phyloP scores from a whole-genome alignment of 2,888 invertebrate species.

The Neoaliturus tenellus region DNA sequence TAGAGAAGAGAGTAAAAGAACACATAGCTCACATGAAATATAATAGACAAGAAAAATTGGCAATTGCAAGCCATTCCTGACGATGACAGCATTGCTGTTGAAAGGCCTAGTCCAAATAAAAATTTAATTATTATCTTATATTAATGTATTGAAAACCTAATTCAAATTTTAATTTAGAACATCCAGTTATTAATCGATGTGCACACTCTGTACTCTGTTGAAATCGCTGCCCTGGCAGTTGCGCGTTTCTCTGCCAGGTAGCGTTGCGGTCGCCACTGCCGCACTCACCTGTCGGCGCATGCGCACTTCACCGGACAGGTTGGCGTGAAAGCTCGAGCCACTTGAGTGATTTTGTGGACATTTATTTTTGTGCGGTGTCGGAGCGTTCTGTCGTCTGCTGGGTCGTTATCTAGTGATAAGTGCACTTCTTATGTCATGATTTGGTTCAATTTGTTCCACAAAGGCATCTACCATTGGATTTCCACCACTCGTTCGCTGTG shows the following conservation, averaged over 20 bases:
- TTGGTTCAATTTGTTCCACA: background rate
- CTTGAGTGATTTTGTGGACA: slow-evolving; percentile 6
- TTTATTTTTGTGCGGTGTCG: slow-evolving; percentile 32
- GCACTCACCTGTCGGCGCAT: slow-evolving; percentile 39
- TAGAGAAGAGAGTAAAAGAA: too few species aligned
- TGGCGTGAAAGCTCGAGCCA: slow-evolving; percentile 27
- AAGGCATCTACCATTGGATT: background rate
- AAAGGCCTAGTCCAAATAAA: too few species aligned
- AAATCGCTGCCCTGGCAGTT: background rate
- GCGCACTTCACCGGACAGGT: slow-evolving; percentile 2
- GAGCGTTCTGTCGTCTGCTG: slow-evolving; percentile 21
- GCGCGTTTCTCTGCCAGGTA: background rate
- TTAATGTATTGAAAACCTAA: too few species aligned
- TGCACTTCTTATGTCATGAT: background rate
- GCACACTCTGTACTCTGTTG: background rate
- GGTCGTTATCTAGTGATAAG: background rate
- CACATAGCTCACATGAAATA: too few species aligned
- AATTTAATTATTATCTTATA: too few species aligned
- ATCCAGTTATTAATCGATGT: too few species aligned
- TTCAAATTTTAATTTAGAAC: too few species aligned
- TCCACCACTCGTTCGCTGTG: background rate
- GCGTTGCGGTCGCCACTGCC: background rate
- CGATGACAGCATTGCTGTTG: too few species aligned
- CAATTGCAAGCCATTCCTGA: too few species aligned
- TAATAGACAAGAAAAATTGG: too few species aligned